phyloP scores from a whole-genome alignment of 2,113 vertebrate genomes.

The Leuciscus idus region DNA sequence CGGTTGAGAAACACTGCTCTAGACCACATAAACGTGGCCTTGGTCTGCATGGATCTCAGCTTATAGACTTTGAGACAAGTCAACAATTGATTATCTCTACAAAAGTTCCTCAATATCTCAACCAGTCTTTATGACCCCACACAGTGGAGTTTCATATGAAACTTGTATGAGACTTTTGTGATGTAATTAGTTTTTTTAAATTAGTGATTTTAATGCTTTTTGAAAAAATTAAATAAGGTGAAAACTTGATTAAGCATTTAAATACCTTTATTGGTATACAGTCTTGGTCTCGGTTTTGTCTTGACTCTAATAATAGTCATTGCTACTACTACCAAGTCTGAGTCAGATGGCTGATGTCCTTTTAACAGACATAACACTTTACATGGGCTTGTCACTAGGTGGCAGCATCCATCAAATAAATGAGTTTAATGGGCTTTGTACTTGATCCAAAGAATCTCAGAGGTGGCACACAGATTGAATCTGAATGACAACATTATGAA shows the following conservation, averaged over 20 bases:
- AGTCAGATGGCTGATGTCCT: not conserved
- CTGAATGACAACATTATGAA: not conserved
- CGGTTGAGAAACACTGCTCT: too few relatives aligned
- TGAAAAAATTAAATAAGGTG: not conserved
- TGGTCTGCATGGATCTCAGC: not conserved
- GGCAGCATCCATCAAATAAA: constrained; percentile 63
- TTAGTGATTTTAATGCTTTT: not conserved
- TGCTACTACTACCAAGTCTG: too few relatives aligned
- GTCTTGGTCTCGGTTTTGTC: not conserved
- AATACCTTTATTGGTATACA: not conserved
- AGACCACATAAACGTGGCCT: not conserved
- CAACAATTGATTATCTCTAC: not conserved
- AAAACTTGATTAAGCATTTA: not conserved
- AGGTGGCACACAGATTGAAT: not conserved
- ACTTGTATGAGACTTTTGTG: not conserved
- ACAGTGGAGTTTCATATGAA: not conserved
- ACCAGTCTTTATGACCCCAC: not conserved
- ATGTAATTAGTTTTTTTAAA: not conserved
- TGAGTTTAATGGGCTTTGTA: not conserved
- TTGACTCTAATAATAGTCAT: not conserved
- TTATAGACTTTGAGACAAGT: not conserved
- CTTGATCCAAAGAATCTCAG: not conserved
- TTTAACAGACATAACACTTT: not conserved
- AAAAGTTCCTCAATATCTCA: not conserved
- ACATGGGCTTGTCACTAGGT: constrained; percentile 64